phyloP scores from a whole-genome alignment of 1,140 invertebrate species.

The Chironomus striatipennis region DNA sequence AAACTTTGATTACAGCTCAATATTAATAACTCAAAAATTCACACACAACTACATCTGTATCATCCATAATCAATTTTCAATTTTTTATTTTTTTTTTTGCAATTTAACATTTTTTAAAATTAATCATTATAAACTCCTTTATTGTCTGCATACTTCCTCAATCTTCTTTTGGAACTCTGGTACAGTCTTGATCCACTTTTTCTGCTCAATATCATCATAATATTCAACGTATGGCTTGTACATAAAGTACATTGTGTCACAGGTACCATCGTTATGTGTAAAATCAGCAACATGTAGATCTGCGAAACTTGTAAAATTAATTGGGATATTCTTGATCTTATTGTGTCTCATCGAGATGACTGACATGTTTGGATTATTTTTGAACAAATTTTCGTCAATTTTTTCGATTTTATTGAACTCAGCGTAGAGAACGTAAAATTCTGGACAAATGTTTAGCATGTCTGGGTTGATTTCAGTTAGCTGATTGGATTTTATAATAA shows the following conservation, averaged over 20 bases:
- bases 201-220: not conserved
- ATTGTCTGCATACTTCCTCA: not conserved
- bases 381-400: not conserved
- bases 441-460: not conserved
- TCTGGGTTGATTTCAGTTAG: not conserved
- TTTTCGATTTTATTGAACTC: not conserved
- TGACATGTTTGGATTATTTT: not conserved
- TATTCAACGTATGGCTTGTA: not conserved
- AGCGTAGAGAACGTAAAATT: not conserved
- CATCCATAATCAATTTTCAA: too few relatives aligned
- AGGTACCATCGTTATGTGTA: not conserved
- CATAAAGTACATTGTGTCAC: not conserved
- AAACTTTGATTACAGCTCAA: too few relatives aligned
- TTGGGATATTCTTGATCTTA: not conserved
- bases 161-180: not conserved
- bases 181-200: not conserved
- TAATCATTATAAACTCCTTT: too few relatives aligned
- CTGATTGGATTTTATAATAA: not conserved
- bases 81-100: too few relatives aligned
- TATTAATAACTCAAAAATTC: too few relatives aligned
- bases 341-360: not conserved
- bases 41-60: too few relatives aligned
- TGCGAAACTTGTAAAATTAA: not conserved
- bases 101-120: too few relatives aligned
- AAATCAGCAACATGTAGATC: not conserved